Conservation (phyloP, 2,113 vertebrate genomes). For the Connochaetes taurinus region DNA sequence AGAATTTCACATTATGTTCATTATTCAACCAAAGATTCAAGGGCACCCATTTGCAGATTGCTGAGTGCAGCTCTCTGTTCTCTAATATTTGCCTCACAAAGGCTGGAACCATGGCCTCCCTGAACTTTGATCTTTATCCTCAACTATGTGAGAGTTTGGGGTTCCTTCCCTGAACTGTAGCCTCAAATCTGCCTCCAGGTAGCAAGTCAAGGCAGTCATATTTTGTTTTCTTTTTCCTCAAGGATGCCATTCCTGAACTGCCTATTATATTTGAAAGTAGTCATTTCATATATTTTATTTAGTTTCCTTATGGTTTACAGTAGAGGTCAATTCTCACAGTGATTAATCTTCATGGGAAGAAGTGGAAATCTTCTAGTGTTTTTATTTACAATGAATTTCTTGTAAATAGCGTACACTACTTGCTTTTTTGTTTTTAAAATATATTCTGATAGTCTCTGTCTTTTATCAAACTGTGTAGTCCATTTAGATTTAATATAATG, state of each 20-base stretch:
- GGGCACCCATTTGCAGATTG: neutral
- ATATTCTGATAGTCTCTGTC: neutral
- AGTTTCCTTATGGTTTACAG: neutral
- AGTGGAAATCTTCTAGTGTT: neutral
- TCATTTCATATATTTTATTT: neutral
- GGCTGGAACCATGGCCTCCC: neutral
- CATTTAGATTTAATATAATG: conserved; percentile 1
- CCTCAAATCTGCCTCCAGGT: neutral
- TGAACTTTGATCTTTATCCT: neutral
- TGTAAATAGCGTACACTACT: neutral
- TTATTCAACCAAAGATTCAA: neutral
- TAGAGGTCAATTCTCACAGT: neutral
- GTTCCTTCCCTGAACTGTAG: neutral
- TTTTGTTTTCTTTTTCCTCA: neutral
- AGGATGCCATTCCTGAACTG: neutral
- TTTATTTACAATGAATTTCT: neutral
- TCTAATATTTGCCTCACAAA: neutral
- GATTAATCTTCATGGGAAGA: neutral
- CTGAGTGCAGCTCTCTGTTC: neutral
- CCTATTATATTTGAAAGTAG: neutral
- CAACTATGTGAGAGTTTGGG: neutral
- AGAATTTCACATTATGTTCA: neutral
- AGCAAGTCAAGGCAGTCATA: neutral
- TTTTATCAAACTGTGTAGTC: neutral
- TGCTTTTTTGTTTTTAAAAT: neutral